Conservation (phyloP, 2,888 invertebrate species). For the Meta bourneti region DNA sequence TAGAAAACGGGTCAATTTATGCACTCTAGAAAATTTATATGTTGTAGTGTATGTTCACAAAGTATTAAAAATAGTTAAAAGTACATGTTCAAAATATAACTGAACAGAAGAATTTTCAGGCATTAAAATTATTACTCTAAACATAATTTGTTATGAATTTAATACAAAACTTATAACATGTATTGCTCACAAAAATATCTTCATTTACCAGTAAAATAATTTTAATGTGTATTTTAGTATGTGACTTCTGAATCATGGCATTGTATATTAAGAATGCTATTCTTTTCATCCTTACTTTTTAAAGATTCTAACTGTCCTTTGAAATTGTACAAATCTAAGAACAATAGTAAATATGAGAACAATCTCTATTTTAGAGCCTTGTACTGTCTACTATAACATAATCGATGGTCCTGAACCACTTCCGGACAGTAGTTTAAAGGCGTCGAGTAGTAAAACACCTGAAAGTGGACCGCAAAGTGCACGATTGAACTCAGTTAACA, state of each 20-base stretch:
- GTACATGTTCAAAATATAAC: too few species aligned
- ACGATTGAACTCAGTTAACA: slow-evolving; percentile 33
- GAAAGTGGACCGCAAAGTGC: slow-evolving; percentile 67
- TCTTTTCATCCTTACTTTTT: neutral
- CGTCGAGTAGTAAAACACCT: slow-evolving; percentile 56
- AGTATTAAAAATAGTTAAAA: too few species aligned
- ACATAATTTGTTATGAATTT: neutral
- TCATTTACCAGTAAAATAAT: too few species aligned
- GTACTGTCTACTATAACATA: slow-evolving; percentile 68
- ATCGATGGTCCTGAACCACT: slow-evolving; percentile 59
- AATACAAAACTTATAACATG: neutral
- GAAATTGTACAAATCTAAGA: too few species aligned
- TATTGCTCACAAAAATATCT: too few species aligned
- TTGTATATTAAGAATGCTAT: neutral
- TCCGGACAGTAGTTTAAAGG: slow-evolving; percentile 54
- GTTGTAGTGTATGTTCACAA: too few species aligned
- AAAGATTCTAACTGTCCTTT: too few species aligned
- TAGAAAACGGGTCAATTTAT: neutral
- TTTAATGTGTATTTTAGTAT: too few species aligned
- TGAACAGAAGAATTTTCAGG: too few species aligned
- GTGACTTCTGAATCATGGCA: neutral
- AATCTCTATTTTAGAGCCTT: slow-evolving; percentile 67
- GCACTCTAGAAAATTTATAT: neutral
- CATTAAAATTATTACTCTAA: neutral
- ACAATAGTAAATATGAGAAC: too few species aligned